Evolutionary conservation across 64 coral and sea anemone genomes (phyloP), one percentile per base, ranked within the genome.

Genomic region (Platygyra sinensis): DNA sequence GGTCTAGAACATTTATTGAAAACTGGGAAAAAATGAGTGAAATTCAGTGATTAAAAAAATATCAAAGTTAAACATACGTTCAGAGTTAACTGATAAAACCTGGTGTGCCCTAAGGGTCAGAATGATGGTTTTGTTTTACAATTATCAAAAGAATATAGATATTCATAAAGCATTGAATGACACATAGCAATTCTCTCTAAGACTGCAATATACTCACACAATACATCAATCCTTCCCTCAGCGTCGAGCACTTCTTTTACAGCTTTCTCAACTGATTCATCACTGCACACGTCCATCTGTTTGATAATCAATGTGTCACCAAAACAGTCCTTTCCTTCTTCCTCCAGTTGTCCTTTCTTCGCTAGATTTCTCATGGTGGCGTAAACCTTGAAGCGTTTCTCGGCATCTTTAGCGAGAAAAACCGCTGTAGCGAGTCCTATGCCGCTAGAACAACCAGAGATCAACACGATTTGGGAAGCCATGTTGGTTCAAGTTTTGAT

Each of bases 361-460:
- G 49, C 52, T 22, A 95, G 79, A 74, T 95, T 95, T 92, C 94
- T 88, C 94, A 95, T 92, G 19, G 94, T 88, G 49, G 94, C 94
- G 64, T 95, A 95, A 77, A 95, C 94, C 77, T 95, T 95, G 57
- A 95, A 95, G 30, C 94, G n/a, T n/a, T 74, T 95, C 31, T 89
- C 75, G 16, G 67, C 63, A 79, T 95, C 94, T 80, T 92, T 74
- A 14, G 94, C 77, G 29, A 95, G 89, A 80, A 92, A 88, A 10
- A 90, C 86, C 60, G 94, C 94, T 10, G 88, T 76, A 76, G 86
- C 79, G 52, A 92, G 90, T 57, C 94, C 94, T 38, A 95, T 91
- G 20, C 94, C 94, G 76, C 85, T 88, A 62, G 94, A 95, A 85
- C 89, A 92, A 25, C 94, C 94, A 38, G 94, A 92, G 19, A 95